Conservation (phyloP, 2,888 invertebrate genomes). For the Plagodis pulveraria region DNA sequence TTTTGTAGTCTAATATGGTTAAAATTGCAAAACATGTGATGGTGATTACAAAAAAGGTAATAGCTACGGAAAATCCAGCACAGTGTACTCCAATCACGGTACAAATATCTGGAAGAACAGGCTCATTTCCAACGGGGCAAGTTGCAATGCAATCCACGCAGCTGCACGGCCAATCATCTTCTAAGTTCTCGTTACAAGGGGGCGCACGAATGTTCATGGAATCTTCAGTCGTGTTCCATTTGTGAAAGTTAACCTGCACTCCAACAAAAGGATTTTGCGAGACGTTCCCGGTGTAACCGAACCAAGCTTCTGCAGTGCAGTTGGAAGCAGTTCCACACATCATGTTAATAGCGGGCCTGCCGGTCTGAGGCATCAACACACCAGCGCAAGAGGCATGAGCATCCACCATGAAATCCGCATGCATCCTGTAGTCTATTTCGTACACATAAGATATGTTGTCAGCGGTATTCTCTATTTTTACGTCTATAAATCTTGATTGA, state of each 20-base stretch:
- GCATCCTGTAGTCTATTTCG: constrained; percentile 79
- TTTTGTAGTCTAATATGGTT: constrained; percentile 48
- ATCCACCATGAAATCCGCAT: constrained; percentile 85
- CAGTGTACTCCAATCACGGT: constrained; percentile 87
- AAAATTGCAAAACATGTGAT: constrained; percentile 60
- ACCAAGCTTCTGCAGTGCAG: constrained; percentile 88
- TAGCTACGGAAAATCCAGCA: constrained; percentile 86
- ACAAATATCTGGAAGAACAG: constrained; percentile 73
- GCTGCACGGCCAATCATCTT: constrained; percentile 87
- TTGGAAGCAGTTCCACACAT: constrained; percentile 89
- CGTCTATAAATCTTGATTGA: constrained; percentile 82
- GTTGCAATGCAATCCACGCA: constrained; percentile 90
- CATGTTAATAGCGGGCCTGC: constrained; percentile 90
- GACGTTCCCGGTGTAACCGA: constrained; percentile 86
- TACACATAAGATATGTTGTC: constrained; percentile 66
- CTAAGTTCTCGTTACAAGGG: constrained; percentile 86
- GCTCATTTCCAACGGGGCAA: constrained; percentile 83
- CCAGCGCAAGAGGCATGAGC: constrained; percentile 92
- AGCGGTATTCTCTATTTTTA: constrained; percentile 37
- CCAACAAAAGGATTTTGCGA: constrained; percentile 83
- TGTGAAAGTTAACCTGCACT: constrained; percentile 86
- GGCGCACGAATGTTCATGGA: constrained; percentile 75
- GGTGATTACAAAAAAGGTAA: constrained; percentile 79
- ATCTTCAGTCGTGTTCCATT: constrained; percentile 61
- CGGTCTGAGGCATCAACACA: constrained; percentile 91